Percentiles rank a stretch among this genome's conserved stretches.
These are phyloP conservation scores for Siderastrea siderea DNA, from an alignment of 92 coral and sea anemone genomes.

Conservation along the genomic window DNA sequence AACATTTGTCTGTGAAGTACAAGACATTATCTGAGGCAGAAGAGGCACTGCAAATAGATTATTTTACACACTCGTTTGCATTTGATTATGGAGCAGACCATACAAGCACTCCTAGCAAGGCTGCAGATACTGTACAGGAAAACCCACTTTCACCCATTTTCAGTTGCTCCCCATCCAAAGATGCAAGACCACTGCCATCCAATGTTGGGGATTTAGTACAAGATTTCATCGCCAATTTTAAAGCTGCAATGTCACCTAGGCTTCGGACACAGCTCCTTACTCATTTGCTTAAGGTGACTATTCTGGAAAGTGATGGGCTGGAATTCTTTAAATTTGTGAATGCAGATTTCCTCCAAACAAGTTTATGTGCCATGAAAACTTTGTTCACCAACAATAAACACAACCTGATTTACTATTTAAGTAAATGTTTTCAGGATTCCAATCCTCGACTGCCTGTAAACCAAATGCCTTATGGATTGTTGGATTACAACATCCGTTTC, in stretches of 20 bases:
- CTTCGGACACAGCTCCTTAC: conserved; percentile 21
- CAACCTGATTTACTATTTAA: conserved; percentile 38
- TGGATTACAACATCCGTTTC: too few species aligned
- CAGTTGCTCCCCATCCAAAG: conserved; percentile 41
- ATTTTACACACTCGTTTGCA: not conserved
- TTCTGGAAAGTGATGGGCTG: conserved; percentile 18
- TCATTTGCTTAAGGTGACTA: conserved; percentile 22
- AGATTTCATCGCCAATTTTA: conserved; percentile 31
- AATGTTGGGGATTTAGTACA: conserved; percentile 50
- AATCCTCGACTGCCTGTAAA: too few species aligned
- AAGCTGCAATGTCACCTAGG: conserved; percentile 29
- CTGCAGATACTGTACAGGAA: not conserved
- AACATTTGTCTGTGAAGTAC: conserved; percentile 37
- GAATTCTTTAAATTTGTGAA: conserved; percentile 57
- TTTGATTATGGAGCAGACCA: not conserved
- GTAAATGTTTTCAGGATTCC: conserved; percentile 42
- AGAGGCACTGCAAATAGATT: conserved; percentile 49
- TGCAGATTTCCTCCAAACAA: conserved; percentile 38
- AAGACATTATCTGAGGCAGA: conserved; percentile 69
- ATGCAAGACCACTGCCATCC: not conserved
- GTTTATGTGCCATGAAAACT: conserved; percentile 61
- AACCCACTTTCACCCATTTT: conserved; percentile 58
- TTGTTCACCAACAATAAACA: conserved; percentile 28
- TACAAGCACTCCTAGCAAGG: not conserved
- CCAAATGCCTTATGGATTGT: too few species aligned